Evolutionary conservation across 2,113 vertebrate genomes (phyloP), one percentile per base, ranked within the genome.

Genomic region (Turdus rufiventris): DNA sequence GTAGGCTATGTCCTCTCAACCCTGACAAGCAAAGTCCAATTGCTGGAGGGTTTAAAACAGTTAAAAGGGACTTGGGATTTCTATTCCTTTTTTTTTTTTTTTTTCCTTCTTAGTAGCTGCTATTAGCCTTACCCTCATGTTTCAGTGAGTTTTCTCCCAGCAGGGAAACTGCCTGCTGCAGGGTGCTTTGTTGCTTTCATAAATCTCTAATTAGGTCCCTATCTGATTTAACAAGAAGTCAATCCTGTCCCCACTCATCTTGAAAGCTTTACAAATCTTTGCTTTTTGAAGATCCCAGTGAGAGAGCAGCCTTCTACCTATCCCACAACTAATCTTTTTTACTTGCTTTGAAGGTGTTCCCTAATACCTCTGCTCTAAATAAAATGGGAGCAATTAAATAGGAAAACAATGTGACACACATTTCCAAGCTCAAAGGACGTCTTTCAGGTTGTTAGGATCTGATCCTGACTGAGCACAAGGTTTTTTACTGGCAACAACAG

Each of bases 191-290:
- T 86, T 96, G 93, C 83, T 96, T 97, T 95, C 93, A 93, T 68
- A 96, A 88, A 81, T 94, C 90, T 97, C 93, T 97, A 97, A 97
- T 94, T 97, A 97, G 92, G 86, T 93, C 94, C 87, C 93, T 97
- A 87, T 95, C 95, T 97, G 96, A 96, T 96, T 97, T 98, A 97
- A 97, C 93, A 96, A 97, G 96, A 96, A 77, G 76, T 89, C 88
- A 73, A 31, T 45, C 80, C 81, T 76, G 63, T 95, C 91, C 93
- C 77, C 24, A 60, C 85, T 86, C 78, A 90, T 97, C 94, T 94
- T 85, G 66, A 95, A 97, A 93, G 89, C 91, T 96, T 96, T 91
- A 93, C 91, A 97, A 96, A 98, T 92, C 94, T 97, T 95, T 95
- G 92, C 84, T 96, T 96, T 93, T 91, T 97, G 96, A 97, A 96